These are phyloP conservation scores for Hedychridium roseum DNA, from an alignment of 2,888 invertebrate genomes.

Conservation along the genomic window DNA sequence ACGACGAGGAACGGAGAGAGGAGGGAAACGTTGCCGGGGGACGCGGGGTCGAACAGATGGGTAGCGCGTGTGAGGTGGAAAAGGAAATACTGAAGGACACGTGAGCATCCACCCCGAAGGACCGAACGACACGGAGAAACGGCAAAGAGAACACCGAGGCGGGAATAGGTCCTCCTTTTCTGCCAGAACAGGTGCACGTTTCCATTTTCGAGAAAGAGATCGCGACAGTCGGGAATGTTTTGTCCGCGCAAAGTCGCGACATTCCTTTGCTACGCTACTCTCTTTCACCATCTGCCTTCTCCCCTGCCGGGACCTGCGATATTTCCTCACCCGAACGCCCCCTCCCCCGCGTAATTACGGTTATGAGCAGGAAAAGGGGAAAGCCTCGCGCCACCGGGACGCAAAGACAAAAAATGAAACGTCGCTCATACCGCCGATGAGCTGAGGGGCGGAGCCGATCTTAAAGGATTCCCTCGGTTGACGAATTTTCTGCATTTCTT, in stretches of 20 bases:
- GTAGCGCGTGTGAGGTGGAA: slow-evolving; percentile 16
- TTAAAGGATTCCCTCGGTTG: too few relatives aligned
- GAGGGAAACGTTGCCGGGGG: slow-evolving; percentile 7
- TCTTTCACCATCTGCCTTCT: not conserved
- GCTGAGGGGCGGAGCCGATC: too few relatives aligned
- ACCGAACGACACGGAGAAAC: slow-evolving; percentile 21
- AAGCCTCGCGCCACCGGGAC: slow-evolving; percentile 3
- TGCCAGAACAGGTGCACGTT: slow-evolving; percentile 49
- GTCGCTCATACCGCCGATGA: too few relatives aligned
- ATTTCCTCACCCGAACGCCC: slow-evolving; percentile 23
- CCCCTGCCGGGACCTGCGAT: slow-evolving; percentile 11
- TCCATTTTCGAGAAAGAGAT: too few relatives aligned
- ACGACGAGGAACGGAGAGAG: slow-evolving; percentile 8
- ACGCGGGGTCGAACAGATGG: slow-evolving; percentile 10
- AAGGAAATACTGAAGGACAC: slow-evolving; percentile 10
- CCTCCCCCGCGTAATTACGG: slow-evolving; percentile 16
- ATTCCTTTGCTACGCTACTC: slow-evolving; percentile 29
- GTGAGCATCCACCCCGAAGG: slow-evolving; percentile 13
- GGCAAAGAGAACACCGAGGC: slow-evolving; percentile 21
- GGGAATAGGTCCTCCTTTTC: slow-evolving; percentile 44
- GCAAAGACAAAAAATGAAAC: slow-evolving; percentile 1
- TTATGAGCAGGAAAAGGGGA: not conserved
- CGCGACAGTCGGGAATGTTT: slow-evolving; percentile 33
- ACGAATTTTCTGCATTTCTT: too few relatives aligned
- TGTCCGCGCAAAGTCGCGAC: slow-evolving; percentile 37